A percentile compares a stretch with the other conserved stretches of the same genome.
Conservation (phyloP, 2,888 invertebrate species). For the Thecophora atra region DNA sequence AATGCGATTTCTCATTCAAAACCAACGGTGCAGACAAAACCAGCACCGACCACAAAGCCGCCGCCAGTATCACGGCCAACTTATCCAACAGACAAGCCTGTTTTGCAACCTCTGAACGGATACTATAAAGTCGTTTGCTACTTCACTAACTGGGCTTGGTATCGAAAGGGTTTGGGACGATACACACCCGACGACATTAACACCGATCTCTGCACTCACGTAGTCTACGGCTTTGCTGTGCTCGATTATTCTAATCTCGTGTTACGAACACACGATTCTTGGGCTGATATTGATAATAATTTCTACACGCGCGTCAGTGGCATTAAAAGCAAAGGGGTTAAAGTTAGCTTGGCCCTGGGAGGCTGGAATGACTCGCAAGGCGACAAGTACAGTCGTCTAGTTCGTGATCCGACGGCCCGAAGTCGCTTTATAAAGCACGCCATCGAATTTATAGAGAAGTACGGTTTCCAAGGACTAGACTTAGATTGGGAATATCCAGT, state of each 20-base stretch:
- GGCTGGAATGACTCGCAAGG: constrained; percentile 95
- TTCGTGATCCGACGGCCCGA: constrained; percentile 78
- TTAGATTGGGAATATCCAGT: constrained; percentile 94
- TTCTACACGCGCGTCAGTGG: constrained; percentile 86
- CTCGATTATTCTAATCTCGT: constrained; percentile 81
- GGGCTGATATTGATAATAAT: constrained; percentile 89
- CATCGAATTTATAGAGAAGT: constrained; percentile 79
- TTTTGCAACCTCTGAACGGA: constrained; percentile 70
- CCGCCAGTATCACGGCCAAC: constrained; percentile 57
- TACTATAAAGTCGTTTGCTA: constrained; percentile 87
- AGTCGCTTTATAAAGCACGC: constrained; percentile 79
- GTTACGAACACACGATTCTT: constrained; percentile 85
- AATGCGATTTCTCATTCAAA: constrained; percentile 40
- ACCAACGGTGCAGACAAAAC: constrained; percentile 50
- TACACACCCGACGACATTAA: constrained; percentile 88
- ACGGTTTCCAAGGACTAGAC: constrained; percentile 92
- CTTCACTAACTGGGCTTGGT: constrained; percentile 96
- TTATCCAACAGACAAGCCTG: constrained; percentile 58
- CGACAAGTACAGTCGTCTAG: constrained; percentile 87
- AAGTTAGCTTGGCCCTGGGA: constrained; percentile 88
- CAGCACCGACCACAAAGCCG: constrained; percentile 52
- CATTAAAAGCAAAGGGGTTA: constrained; percentile 81
- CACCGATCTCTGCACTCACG: constrained; percentile 87
- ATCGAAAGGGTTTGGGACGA: constrained; percentile 81
- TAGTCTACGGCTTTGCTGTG: constrained; percentile 94